Conservation (phyloP, 2,113 vertebrate genomes). For the Nycticryphes semicollaris region DNA sequence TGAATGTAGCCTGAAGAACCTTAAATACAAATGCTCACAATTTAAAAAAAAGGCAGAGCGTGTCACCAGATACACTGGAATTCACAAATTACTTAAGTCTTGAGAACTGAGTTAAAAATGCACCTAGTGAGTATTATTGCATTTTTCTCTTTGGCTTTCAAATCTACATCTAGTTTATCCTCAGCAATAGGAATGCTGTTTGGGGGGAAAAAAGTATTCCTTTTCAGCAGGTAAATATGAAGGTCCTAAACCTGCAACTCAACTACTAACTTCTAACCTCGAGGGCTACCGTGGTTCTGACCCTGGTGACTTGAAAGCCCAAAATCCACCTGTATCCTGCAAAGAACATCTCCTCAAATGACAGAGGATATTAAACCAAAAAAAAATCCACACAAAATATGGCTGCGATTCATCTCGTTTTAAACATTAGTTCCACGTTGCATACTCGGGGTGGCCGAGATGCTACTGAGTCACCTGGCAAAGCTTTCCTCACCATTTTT, state of each 20-base stretch:
- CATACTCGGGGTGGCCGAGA: neutral
- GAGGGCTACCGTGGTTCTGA: neutral
- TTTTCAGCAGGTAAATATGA: neutral
- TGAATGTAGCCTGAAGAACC: neutral
- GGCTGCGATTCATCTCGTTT: neutral
- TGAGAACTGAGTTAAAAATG: neutral
- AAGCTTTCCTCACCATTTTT: neutral
- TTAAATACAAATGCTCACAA: neutral
- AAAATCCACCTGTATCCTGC: neutral
- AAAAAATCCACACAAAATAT: neutral
- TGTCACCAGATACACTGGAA: neutral
- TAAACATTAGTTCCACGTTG: neutral
- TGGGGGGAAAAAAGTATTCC: neutral
- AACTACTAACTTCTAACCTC: neutral
- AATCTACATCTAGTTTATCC: neutral
- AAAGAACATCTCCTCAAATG: neutral
- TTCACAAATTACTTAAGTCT: neutral
- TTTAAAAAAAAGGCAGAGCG: neutral
- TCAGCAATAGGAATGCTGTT: neutral
- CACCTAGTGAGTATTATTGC: neutral
- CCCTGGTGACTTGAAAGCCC: neutral
- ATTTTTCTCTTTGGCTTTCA: constrained; percentile 44
- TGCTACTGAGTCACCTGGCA: neutral
- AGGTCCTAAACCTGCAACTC: neutral
- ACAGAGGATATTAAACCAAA: neutral